A percentile compares a stretch with the other conserved stretches of the same genome.
Conservation (phyloP, 92 coral and sea anemone species). For the Isaurus tuberculatus region DNA sequence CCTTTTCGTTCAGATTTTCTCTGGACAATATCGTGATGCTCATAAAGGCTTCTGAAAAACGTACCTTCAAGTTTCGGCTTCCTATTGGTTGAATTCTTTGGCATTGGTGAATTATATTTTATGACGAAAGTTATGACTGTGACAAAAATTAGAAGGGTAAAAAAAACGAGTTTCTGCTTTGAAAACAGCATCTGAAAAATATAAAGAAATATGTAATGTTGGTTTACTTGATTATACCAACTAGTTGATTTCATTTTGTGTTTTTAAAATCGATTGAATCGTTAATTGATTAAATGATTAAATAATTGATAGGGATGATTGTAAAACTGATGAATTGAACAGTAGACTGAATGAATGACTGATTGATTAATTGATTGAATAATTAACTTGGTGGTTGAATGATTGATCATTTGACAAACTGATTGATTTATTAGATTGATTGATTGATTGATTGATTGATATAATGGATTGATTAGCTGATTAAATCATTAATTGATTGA, state of each 20-base stretch:
- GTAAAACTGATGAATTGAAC: too few relatives aligned
- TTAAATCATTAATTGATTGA: too few relatives aligned
- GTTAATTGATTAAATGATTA: not conserved
- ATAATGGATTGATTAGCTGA: too few relatives aligned
- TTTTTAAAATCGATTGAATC: not conserved
- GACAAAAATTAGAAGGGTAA: not conserved
- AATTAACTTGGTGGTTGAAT: too few relatives aligned
- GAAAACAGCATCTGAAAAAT: conserved; percentile 11
- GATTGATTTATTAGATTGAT: too few relatives aligned
- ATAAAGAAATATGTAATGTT: not conserved
- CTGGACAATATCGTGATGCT: not conserved
- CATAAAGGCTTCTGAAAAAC: not conserved
- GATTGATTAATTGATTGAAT: too few relatives aligned
- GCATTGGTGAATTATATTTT: not conserved
- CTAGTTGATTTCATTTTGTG: too few relatives aligned
- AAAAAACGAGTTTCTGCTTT: not conserved
- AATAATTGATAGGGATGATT: not conserved
- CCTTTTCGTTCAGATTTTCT: not conserved
- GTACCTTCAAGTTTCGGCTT: not conserved
- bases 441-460: too few relatives aligned
- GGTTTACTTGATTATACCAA: not conserved
- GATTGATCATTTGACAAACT: too few relatives aligned
- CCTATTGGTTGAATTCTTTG: not conserved
- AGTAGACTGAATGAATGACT: not conserved
- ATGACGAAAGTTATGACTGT: not conserved